Percentiles rank a stretch among this genome's conserved stretches.
Evolutionary conservation across 2,113 vertebrate species (phyloP).

Genomic region (Lontra canadensis): DNA sequence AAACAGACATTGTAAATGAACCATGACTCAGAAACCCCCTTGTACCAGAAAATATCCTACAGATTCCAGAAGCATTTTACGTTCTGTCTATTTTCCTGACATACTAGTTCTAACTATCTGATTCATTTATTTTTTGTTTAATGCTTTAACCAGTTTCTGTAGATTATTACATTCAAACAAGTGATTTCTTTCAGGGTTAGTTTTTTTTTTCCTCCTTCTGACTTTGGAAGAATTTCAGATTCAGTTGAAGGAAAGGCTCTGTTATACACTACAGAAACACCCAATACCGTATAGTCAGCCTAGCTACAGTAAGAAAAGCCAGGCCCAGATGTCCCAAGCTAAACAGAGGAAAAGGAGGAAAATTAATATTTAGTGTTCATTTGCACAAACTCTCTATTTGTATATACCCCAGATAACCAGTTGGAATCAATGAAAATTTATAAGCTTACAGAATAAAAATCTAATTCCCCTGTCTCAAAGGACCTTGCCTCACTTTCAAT

Average conservation of each 20-base stretch:
- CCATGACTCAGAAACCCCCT: slow-evolving; percentile 84
- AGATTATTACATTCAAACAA: slow-evolving; percentile 80
- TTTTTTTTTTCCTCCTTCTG: slow-evolving; percentile 53
- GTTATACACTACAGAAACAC: slow-evolving; percentile 71
- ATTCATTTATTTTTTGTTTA: slow-evolving; percentile 86
- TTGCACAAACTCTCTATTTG: background rate
- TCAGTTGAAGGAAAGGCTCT: slow-evolving; percentile 78
- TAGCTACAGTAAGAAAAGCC: slow-evolving; percentile 75
- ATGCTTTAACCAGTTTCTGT: slow-evolving; percentile 84
- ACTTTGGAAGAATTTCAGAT: slow-evolving; percentile 76
- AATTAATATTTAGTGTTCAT: slow-evolving; percentile 63
- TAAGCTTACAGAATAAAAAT: slow-evolving; percentile 55
- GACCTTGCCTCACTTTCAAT: background rate
- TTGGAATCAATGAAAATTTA: slow-evolving; percentile 58
- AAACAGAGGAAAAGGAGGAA: slow-evolving; percentile 57
- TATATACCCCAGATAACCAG: slow-evolving; percentile 23
- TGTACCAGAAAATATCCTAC: slow-evolving; percentile 85
- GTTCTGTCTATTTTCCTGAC: slow-evolving; percentile 82
- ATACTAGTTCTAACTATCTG: slow-evolving; percentile 83
- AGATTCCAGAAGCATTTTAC: slow-evolving; percentile 85
- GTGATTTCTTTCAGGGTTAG: slow-evolving; percentile 80
- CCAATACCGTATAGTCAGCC: slow-evolving; percentile 67
- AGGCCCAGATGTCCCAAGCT: slow-evolving; percentile 58
- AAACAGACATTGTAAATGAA: slow-evolving; percentile 88
- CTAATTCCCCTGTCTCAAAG: background rate